Evolutionary conservation across 2,797 vertebrate genomes (phyloP).

Genomic region (Oreochromis mossambicus): DNA sequence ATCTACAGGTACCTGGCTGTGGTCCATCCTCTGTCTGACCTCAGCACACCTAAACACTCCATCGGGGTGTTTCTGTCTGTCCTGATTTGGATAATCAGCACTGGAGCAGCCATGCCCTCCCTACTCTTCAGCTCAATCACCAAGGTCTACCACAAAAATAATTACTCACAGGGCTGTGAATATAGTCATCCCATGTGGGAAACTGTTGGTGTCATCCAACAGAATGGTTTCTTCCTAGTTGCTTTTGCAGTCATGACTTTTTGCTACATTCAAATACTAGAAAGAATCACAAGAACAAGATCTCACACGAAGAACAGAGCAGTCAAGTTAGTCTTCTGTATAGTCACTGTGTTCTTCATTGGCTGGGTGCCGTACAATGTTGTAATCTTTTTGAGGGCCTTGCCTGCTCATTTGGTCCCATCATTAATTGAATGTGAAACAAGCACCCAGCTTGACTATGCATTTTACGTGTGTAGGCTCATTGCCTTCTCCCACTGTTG

Average conservation of each 20-base stretch:
- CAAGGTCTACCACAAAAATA: fast-evolving
- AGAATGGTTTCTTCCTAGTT: slow-evolving; percentile 72
- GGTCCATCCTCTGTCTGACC: slow-evolving; percentile 78
- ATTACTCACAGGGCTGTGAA: slow-evolving; percentile 46
- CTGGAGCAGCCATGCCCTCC: slow-evolving; percentile 75
- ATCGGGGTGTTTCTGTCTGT: slow-evolving; percentile 53
- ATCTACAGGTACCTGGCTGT: slow-evolving; percentile 85
- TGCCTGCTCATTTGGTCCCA: slow-evolving; percentile 21
- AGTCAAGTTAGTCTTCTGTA: slow-evolving; percentile 83
- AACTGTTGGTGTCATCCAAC: slow-evolving; percentile 61
- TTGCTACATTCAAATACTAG: slow-evolving; percentile 67
- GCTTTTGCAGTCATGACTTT: too few relatives aligned
- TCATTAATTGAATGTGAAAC: slow-evolving; percentile 56
- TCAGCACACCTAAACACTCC: slow-evolving; percentile 49
- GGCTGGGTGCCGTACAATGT: slow-evolving; percentile 92
- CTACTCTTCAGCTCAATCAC: slow-evolving; percentile 67
- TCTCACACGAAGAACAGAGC: slow-evolving; percentile 81
- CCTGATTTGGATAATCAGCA: slow-evolving; percentile 77
- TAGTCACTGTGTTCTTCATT: slow-evolving; percentile 84
- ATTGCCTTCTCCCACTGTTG: slow-evolving; percentile 91
- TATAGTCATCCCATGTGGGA: slow-evolving; percentile 50
- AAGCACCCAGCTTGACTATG: slow-evolving; percentile 62
- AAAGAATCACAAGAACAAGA: slow-evolving; percentile 71
- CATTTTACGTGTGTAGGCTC: slow-evolving; percentile 73
- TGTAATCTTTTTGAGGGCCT: slow-evolving; percentile 75